Conservation (phyloP, 2,888 invertebrate genomes). For the Meliscaeva auricollis region DNA sequence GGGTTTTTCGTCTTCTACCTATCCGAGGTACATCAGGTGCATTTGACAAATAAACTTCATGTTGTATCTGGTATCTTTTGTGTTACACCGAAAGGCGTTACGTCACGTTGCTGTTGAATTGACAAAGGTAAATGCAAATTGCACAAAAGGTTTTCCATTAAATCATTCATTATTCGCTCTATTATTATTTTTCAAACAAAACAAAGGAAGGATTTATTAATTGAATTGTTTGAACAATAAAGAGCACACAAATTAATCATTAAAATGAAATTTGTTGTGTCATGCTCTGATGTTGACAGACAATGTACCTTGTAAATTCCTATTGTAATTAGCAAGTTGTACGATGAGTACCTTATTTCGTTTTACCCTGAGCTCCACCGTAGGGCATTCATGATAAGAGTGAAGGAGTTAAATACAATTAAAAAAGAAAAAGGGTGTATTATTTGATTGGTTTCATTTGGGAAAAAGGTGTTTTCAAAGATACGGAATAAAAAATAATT, state of each 20-base stretch:
- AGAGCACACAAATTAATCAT: slow-evolving; percentile 9
- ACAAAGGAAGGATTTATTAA: slow-evolving; percentile 1
- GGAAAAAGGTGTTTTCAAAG: no score
- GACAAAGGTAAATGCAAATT: slow-evolving; percentile 16
- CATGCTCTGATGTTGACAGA: not conserved
- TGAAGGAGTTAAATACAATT: no score
- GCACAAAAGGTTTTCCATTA: slow-evolving; percentile 22
- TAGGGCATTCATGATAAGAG: no score
- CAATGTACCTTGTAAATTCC: not conserved
- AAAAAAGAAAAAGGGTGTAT: no score
- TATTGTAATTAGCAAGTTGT: slow-evolving; percentile 31
- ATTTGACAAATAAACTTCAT: slow-evolving; percentile 39
- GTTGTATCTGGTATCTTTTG: not conserved
- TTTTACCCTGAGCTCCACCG: not conserved
- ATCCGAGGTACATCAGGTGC: slow-evolving; percentile 1
- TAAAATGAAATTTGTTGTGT: slow-evolving; percentile 14
- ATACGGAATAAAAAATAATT: no score
- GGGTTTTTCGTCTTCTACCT: not conserved
- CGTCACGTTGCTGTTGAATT: not conserved
- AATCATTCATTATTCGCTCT: slow-evolving; percentile 36
- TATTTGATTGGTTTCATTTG: no score
- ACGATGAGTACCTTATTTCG: not conserved
- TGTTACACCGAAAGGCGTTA: not conserved
- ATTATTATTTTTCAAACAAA: slow-evolving; percentile 13
- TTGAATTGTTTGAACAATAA: not conserved